These are phyloP conservation scores for Nothobranchius furzeri DNA, from an alignment of 2,113 vertebrate species.

Conservation along the genomic window DNA sequence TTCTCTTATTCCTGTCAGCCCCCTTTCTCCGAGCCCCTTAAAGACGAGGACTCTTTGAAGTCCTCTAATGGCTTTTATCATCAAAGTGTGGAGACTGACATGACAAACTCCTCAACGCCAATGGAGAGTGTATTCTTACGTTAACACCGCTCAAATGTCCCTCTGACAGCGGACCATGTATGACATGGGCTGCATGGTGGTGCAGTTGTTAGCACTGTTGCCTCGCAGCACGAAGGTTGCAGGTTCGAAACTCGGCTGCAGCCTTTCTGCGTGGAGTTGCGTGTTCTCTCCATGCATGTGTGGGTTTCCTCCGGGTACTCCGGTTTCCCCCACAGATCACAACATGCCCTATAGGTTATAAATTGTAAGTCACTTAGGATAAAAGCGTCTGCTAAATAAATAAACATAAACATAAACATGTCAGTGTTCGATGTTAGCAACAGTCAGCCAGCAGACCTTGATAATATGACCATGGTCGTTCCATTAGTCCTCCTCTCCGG, in stretches of 20 bases:
- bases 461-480: too few species aligned
- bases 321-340: too few species aligned
- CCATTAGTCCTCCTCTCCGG: too few species aligned
- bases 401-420: neutral
- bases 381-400: too few species aligned
- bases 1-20: slow-evolving; percentile 39
- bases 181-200: neutral
- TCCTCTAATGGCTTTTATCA: slow-evolving; percentile 67
- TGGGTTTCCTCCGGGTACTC: too few species aligned
- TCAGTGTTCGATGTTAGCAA: neutral
- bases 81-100: slow-evolving; percentile 75
- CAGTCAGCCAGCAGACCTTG: neutral
- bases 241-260: too few species aligned
- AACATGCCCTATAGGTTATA: too few species aligned
- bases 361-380: too few species aligned
- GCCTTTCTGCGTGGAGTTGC: too few species aligned
- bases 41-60: slow-evolving; percentile 71
- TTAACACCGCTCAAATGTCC: slow-evolving; percentile 31
- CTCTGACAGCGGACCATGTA: slow-evolving; percentile 7
- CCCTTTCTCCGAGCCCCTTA: slow-evolving; percentile 36
- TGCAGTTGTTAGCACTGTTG: too few species aligned
- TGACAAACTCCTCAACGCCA: slow-evolving; percentile 34
- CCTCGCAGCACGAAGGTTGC: too few species aligned
- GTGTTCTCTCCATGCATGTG: too few species aligned
- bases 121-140: slow-evolving; percentile 59